Percentiles rank a stretch among this genome's conserved stretches.
Evolutionary conservation across 92 coral and sea anemone genomes (phyloP).

Genomic region (Galaxea fascicularis): DNA sequence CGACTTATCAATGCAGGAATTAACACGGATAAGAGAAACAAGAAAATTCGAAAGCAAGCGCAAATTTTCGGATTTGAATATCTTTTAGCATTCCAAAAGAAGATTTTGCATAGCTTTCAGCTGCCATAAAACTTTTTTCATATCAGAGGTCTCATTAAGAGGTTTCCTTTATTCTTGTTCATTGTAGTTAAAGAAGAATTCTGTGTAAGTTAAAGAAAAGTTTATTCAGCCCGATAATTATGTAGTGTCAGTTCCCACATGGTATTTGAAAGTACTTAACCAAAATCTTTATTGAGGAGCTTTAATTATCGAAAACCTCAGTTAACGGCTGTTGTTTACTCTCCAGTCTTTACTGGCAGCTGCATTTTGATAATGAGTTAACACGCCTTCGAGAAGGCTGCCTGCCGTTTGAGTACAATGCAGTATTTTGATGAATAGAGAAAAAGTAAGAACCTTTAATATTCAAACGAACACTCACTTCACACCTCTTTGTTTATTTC

Average conservation of each 20-base stretch:
- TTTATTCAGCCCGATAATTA: slow-evolving; percentile 27
- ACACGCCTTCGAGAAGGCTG: slow-evolving; percentile 41
- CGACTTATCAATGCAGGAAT: too few species aligned
- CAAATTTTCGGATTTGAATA: background rate
- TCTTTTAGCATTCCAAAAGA: slow-evolving; percentile 29
- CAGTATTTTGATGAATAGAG: slow-evolving; percentile 35
- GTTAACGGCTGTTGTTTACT: slow-evolving; percentile 43
- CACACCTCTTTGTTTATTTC: slow-evolving; percentile 46
- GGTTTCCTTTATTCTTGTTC: slow-evolving; percentile 2
- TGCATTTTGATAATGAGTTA: slow-evolving; percentile 40
- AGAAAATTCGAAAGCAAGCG: background rate
- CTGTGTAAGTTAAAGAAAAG: slow-evolving; percentile 2
- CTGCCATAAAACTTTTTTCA: slow-evolving; percentile 1
- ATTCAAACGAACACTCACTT: slow-evolving; percentile 40
- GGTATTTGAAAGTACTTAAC: slow-evolving; percentile 24
- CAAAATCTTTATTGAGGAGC: slow-evolving; percentile 27
- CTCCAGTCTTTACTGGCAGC: slow-evolving; percentile 7
- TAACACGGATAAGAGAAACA: background rate
- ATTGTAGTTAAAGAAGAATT: slow-evolving; percentile 6
- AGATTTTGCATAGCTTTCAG: slow-evolving; percentile 30
- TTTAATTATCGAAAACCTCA: slow-evolving; percentile 31
- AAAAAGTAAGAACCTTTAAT: slow-evolving; percentile 31
- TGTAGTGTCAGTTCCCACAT: slow-evolving; percentile 38
- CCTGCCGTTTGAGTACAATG: slow-evolving; percentile 39
- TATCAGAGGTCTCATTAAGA: slow-evolving; percentile 19